These are phyloP conservation scores for Contarinia nasturtii DNA, from an alignment of 1,140 invertebrate species.

Conservation along the genomic window DNA sequence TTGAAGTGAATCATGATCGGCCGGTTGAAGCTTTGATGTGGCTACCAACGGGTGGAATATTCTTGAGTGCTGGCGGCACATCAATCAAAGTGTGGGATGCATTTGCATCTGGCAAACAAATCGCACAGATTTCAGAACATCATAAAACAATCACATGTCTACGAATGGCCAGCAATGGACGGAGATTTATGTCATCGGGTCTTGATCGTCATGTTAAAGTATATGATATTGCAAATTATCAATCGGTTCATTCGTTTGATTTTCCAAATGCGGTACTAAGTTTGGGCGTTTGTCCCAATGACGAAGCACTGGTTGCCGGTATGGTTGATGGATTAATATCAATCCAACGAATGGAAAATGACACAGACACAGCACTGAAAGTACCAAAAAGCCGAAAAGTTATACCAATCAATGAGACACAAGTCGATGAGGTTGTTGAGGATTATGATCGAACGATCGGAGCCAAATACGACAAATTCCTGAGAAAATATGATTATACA, in stretches of 20 bases:
- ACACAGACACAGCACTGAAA: constrained; percentile 24
- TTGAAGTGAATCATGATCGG: constrained; percentile 68
- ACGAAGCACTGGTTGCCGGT: constrained; percentile 71
- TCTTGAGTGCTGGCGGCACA: constrained; percentile 80
- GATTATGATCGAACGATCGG: constrained; percentile 26
- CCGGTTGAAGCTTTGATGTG: constrained; percentile 84
- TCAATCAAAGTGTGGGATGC: constrained; percentile 89
- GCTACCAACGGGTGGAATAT: constrained; percentile 73
- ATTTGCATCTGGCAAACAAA: constrained; percentile 61
- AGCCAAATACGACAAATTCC: constrained; percentile 41
- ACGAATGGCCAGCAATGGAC: constrained; percentile 55
- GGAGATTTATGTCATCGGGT: constrained; percentile 70
- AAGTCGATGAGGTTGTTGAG: constrained; percentile 31
- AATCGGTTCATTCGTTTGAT: constrained; percentile 71
- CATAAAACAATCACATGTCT: constrained; percentile 88
- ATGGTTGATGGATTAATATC: constrained; percentile 86
- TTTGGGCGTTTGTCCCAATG: constrained; percentile 57
- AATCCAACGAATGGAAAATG: constrained; percentile 52
- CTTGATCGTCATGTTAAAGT: constrained; percentile 89
- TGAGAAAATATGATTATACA: constrained; percentile 65
- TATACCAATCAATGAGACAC: constrained; percentile 7
- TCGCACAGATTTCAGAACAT: constrained; percentile 64
- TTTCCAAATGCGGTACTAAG: constrained; percentile 83
- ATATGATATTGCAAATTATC: constrained; percentile 73
- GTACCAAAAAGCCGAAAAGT: constrained; percentile 5